phyloP scores from a whole-genome alignment of 2,797 vertebrate genomes.

The Hyperoplus lanceolatus region DNA sequence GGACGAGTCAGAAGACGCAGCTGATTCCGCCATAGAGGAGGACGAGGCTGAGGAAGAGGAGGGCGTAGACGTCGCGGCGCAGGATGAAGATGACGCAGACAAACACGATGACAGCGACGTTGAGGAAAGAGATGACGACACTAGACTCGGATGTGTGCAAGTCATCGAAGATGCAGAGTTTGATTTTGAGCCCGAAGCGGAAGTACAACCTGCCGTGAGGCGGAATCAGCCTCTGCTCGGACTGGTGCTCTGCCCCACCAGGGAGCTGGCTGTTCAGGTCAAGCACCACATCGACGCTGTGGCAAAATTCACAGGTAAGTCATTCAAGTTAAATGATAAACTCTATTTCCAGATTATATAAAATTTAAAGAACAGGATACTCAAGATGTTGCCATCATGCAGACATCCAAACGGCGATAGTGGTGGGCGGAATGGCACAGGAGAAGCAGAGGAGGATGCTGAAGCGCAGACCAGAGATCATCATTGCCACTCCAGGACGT shows the following conservation, averaged over 20 bases:
- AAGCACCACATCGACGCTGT: slow-evolving; percentile 97
- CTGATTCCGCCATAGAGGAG: slow-evolving; percentile 27
- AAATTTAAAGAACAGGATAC: background rate
- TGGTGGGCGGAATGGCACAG: slow-evolving; percentile 96
- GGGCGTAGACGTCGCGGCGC: slow-evolving; percentile 35
- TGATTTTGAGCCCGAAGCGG: slow-evolving; percentile 36
- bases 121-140: slow-evolving; percentile 41
- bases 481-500: slow-evolving; percentile 96
- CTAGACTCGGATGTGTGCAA: slow-evolving; percentile 71
- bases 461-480: slow-evolving; percentile 91
- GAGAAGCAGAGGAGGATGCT: slow-evolving; percentile 94
- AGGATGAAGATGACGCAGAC: slow-evolving; percentile 51
- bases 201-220: background rate
- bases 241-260: slow-evolving; percentile 94
- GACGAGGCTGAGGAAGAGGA: slow-evolving; percentile 54
- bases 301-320: slow-evolving; percentile 91
- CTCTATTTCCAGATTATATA: background rate
- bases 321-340: accelerated
- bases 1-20: slow-evolving; percentile 1
- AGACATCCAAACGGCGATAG: slow-evolving; percentile 93
- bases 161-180: slow-evolving; percentile 74
- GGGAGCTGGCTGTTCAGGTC: slow-evolving; percentile 97
- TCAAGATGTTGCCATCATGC: slow-evolving; percentile 28
- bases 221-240: slow-evolving; percentile 89
- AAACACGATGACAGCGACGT: slow-evolving; percentile 58